A percentile compares a stretch with the other conserved stretches of the same genome.
These are phyloP conservation scores for Acyrthosiphon pisum DNA, from an alignment of 1,140 invertebrate species.

Conservation along the genomic window DNA sequence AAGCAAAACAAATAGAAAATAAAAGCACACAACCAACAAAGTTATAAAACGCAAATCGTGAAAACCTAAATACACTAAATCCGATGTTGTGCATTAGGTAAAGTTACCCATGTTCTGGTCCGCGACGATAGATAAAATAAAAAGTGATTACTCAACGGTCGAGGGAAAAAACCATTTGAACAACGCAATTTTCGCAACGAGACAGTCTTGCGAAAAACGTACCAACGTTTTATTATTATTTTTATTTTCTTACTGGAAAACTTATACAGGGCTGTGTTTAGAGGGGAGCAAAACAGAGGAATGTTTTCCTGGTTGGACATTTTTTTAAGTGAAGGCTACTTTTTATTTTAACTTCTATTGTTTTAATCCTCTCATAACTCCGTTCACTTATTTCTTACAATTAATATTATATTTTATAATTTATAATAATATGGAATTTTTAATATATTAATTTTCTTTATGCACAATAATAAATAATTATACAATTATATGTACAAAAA, in stretches of 20 bases:
- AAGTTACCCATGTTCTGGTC: not conserved
- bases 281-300: no score
- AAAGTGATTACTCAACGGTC: constrained; percentile 4
- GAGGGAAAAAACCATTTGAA: not conserved
- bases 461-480: no score
- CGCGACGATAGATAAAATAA: not conserved
- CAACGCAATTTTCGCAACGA: not conserved
- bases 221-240: not conserved
- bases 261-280: not conserved
- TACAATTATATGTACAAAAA: no score
- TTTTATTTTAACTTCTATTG: no score
- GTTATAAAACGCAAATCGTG: not conserved
- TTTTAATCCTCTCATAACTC: not conserved
- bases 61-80: not conserved
- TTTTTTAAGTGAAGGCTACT: not conserved
- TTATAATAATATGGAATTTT: no score
- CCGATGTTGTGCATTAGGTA: not conserved
- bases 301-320: not conserved
- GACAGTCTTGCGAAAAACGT: not conserved
- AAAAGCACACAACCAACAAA: not conserved
- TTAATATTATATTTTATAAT: no score
- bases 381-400: not conserved
- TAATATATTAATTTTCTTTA: no score
- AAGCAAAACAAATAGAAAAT: not conserved
- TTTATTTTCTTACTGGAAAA: not conserved